Percentiles rank a stretch among this genome's conserved stretches.
Evolutionary conservation across 2,797 vertebrate genomes (phyloP).

Genomic region (Sarcoramphus papa): DNA sequence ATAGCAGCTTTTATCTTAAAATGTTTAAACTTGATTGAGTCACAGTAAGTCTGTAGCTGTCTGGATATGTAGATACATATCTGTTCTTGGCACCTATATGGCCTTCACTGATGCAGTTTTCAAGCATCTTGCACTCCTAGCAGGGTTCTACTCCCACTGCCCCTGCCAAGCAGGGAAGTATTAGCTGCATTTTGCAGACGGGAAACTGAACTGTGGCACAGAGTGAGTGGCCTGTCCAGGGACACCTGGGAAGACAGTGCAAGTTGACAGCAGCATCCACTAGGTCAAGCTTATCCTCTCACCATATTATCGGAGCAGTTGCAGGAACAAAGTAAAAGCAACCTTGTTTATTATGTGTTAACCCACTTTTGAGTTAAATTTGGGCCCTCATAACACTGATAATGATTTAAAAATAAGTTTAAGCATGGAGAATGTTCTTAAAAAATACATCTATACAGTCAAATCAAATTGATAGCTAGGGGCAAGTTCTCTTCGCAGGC

Average conservation of each 20-base stretch:
- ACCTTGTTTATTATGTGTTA: not conserved
- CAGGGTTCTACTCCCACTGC: not conserved
- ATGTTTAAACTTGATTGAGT: slow-evolving; percentile 20
- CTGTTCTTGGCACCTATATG: not conserved
- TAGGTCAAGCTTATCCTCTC: not conserved
- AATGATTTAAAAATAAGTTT: not conserved
- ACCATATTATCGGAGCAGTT: not conserved
- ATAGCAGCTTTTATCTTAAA: slow-evolving; percentile 34
- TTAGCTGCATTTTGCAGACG: not conserved
- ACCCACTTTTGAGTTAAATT: not conserved
- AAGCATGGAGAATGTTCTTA: not conserved
- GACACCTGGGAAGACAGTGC: not conserved
- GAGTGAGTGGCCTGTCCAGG: not conserved
- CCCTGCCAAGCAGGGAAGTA: not conserved
- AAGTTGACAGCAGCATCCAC: not conserved
- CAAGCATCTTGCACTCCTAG: not conserved
- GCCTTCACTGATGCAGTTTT: not conserved
- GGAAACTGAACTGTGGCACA: not conserved
- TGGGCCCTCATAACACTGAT: not conserved
- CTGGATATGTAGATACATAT: not conserved
- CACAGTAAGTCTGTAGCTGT: not conserved
- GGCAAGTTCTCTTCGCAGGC: not conserved
- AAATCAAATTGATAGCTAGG: not conserved
- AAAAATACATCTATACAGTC: not conserved
- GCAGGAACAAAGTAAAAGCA: not conserved